Base-by-base conservation (phyloP, 2,888 invertebrate genomes). In the Artemia sp. region DNA sequence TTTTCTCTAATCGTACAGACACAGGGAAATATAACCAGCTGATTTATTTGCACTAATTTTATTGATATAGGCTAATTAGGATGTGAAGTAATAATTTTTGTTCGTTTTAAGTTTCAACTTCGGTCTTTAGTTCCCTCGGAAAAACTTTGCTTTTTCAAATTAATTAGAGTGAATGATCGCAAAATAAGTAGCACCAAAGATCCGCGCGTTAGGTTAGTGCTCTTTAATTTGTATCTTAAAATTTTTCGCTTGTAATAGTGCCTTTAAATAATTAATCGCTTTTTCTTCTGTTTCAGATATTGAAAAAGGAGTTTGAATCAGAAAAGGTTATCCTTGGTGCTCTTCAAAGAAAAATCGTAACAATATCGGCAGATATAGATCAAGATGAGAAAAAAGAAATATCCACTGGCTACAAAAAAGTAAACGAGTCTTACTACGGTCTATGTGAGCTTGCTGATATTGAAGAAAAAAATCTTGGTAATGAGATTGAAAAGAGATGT, bases 281-380 rank as follows among this genome's bases (percentile, higher is more conserved):
- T 9, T 58, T 8, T 58, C 8, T 58, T n/a, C 67, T 10, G 70
- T 74, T 75, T 9, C 75, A 81, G 80, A 84, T 85, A 69, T 80
- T 90, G 70, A 80, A 89, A 69, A 90, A 90, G 78, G 92, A 93
- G 78, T 85, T 89, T 1, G 90, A 91, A 75, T 86, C 88, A 10
- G 91, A 92, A 77, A 86, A 88, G 75, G 84, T 88, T 0, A 83
- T 89, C 8, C 86, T 89, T 71, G 90, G 91, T 74, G 87, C 89
- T 0, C 80, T 94, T 51, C 87, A 90, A 74, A 90, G 89, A 78
- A 86, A 91, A 71, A 85, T 92, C 12, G 85, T 85, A 72, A 89
- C 89, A 73, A 87, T 93, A 80, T 86, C 88, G 75, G 85, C 88
- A 71, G 92, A 92, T 77, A 78, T 94, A 53, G 92, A 93, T 77